Evolutionary conservation across 2,797 vertebrate species (phyloP).

Genomic region (Ficedula albicollis): DNA sequence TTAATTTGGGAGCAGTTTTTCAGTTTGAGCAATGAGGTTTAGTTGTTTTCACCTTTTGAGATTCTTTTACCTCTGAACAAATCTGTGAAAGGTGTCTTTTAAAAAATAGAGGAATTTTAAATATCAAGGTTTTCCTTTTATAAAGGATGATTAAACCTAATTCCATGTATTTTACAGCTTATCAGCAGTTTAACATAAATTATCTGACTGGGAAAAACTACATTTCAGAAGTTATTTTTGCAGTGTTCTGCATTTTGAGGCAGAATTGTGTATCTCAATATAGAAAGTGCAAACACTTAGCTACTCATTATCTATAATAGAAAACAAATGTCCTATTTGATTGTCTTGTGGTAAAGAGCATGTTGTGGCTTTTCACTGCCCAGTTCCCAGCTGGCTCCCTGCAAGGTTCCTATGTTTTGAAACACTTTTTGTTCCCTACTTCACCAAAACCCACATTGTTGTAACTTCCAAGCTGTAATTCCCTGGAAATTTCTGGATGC

Average conservation of each 20-base stretch:
- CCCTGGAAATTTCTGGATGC: conserved; percentile 25
- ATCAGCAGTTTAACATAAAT: not conserved
- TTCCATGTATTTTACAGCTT: not conserved
- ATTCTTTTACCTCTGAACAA: not conserved
- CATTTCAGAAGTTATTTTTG: not conserved
- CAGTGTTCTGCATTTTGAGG: not conserved
- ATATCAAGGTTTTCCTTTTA: not conserved
- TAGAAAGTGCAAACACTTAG: not conserved
- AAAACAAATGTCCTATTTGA: not conserved
- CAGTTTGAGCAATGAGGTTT: not conserved
- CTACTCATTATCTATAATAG: not conserved
- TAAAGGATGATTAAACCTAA: not conserved
- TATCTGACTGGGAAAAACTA: not conserved
- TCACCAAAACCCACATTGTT: not conserved
- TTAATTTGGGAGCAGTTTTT: not conserved
- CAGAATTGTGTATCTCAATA: not conserved
- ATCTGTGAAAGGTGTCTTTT: not conserved
- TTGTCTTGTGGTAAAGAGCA: conserved; percentile 5
- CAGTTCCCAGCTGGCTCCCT: not conserved
- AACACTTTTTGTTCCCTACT: not conserved
- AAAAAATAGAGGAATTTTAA: not conserved
- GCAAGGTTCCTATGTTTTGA: not conserved
- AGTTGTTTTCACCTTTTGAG: not conserved
- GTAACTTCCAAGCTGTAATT: not conserved
- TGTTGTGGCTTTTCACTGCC: not conserved